Evolutionary conservation across 1,140 invertebrate species (phyloP).

Genomic region (Homarus americanus): DNA sequence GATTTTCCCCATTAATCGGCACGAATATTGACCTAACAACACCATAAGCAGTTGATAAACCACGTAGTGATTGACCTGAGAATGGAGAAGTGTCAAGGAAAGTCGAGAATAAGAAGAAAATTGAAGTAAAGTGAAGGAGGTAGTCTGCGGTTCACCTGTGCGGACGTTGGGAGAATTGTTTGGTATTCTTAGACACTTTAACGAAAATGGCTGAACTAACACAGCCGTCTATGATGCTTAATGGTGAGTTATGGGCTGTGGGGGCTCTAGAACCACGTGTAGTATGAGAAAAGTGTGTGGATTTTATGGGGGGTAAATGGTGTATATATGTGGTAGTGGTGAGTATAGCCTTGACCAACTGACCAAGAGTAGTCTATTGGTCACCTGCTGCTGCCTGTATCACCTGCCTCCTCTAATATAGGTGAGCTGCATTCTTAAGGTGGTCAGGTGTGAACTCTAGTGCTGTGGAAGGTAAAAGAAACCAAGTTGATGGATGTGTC

Average conservation of each 20-base stretch:
- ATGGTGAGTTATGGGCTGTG: slow-evolving; percentile 34
- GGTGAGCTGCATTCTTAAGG: too few relatives aligned
- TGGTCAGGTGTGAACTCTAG: too few relatives aligned
- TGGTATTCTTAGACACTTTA: slow-evolving; percentile 69
- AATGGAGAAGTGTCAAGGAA: slow-evolving; percentile 26
- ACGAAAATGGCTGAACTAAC: slow-evolving; percentile 65
- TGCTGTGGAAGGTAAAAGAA: too few relatives aligned
- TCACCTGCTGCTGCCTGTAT: background rate
- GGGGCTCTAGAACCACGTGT: too few relatives aligned
- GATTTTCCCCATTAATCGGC: background rate
- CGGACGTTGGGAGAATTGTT: slow-evolving; percentile 49
- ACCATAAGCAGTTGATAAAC: background rate
- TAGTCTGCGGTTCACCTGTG: slow-evolving; percentile 46
- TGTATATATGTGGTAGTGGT: too few relatives aligned
- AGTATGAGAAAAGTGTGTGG: too few relatives aligned
- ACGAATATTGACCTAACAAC: background rate
- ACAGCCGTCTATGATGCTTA: slow-evolving; percentile 53
- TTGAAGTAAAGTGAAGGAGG: background rate
- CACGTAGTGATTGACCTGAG: background rate
- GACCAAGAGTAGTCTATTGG: background rate
- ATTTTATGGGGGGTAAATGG: too few relatives aligned
- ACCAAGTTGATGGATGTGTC: too few relatives aligned
- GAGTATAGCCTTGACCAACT: slow-evolving; percentile 31
- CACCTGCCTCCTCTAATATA: too few relatives aligned
- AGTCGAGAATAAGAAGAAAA: slow-evolving; percentile 26